Evolutionary conservation across 2,888 invertebrate genomes (phyloP).

Genomic region (Catocala nupta): DNA sequence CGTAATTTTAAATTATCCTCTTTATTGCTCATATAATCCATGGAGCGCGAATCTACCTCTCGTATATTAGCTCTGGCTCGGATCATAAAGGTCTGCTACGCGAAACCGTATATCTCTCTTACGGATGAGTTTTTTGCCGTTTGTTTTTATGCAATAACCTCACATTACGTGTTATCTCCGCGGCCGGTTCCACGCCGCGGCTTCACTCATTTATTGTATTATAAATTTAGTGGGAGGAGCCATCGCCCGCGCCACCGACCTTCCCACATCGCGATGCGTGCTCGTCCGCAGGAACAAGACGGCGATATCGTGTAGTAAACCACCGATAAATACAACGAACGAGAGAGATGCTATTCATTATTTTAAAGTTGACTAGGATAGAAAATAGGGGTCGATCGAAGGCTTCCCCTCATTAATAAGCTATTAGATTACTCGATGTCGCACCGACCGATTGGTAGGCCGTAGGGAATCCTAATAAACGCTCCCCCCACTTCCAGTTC

Average conservation of each 20-base stretch:
- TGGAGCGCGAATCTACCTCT: constrained; percentile 73
- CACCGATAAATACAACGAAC: constrained; percentile 69
- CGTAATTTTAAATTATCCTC: constrained; percentile 81
- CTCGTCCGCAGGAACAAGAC: constrained; percentile 74
- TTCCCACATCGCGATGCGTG: constrained; percentile 76
- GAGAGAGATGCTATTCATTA: constrained; percentile 72
- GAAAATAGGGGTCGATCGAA: constrained; percentile 82
- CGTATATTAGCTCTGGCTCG: constrained; percentile 74
- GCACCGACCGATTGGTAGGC: constrained; percentile 84
- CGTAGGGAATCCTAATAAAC: constrained; percentile 85
- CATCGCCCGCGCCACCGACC: constrained; percentile 69
- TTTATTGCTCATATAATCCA: constrained; percentile 79
- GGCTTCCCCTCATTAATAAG: constrained; percentile 86
- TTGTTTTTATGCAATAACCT: constrained; percentile 83
- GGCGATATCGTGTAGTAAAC: constrained; percentile 69
- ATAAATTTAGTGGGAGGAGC: constrained; percentile 86
- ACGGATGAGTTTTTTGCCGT: constrained; percentile 77
- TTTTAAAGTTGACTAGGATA: constrained; percentile 82
- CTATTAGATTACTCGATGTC: constrained; percentile 86
- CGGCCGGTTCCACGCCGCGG: constrained; percentile 76
- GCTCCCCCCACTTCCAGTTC: constrained; percentile 85
- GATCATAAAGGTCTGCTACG: constrained; percentile 77
- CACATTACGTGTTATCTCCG: constrained; percentile 79
- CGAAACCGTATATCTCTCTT: constrained; percentile 76
- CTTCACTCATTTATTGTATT: constrained; percentile 84